Conservation (phyloP, 2,797 vertebrate genomes). For the Sebastiscus tertius region DNA sequence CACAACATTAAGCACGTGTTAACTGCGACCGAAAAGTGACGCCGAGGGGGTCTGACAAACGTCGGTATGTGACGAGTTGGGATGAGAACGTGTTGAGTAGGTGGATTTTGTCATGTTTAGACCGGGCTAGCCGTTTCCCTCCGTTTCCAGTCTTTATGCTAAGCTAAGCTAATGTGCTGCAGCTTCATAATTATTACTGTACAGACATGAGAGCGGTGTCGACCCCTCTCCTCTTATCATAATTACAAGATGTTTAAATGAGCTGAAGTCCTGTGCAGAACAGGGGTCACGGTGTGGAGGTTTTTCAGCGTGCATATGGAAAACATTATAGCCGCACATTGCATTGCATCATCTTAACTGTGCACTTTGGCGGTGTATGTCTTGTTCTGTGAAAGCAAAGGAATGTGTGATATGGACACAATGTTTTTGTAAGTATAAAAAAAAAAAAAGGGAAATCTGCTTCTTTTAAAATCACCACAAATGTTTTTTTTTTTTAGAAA, state of each 20-base stretch:
- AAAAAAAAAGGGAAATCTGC: not conserved
- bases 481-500: not conserved
- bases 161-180: not conserved
- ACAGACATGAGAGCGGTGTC: not conserved
- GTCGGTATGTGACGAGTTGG: no score
- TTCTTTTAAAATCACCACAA: not conserved
- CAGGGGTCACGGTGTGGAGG: not conserved
- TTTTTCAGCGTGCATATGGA: slow-evolving; percentile 6
- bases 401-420: not conserved
- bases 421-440: no score
- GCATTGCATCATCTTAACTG: slow-evolving; percentile 29
- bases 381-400: not conserved
- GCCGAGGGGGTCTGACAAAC: no score
- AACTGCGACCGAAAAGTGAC: no score
- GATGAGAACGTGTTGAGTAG: no score
- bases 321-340: not conserved
- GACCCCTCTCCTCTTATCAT: not conserved
- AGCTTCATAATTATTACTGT: not conserved
- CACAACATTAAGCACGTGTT: no score
- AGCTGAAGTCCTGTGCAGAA: not conserved
- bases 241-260: not conserved
- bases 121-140: not conserved
- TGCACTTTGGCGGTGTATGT: not conserved
- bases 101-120: not conserved
- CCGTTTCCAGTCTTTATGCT: not conserved